Evolutionary conservation across 2,113 vertebrate species (phyloP).

Genomic region (Rhombomys opimus): DNA sequence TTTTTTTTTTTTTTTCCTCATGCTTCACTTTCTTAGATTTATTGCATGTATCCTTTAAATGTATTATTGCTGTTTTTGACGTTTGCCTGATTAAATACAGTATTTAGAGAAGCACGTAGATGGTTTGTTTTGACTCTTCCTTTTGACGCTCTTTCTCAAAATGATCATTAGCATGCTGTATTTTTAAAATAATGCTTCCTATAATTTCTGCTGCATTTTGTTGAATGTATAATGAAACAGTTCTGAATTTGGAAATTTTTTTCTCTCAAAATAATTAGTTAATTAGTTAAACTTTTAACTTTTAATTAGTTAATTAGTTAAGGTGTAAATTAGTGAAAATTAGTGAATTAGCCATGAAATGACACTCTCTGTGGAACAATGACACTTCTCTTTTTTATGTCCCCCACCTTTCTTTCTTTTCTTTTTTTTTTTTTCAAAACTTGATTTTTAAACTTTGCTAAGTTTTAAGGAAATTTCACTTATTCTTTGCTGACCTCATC

Average conservation of each 20-base stretch:
- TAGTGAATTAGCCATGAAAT: slow-evolving; percentile 20
- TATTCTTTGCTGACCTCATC: not conserved
- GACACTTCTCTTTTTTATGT: not conserved
- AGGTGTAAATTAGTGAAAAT: not conserved
- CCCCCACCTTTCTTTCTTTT: too few species aligned
- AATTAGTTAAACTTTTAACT: too few species aligned
- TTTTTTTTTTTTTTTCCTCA: not conserved
- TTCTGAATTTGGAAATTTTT: not conserved
- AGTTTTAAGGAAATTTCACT: not conserved
- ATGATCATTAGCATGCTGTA: not conserved
- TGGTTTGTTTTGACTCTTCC: not conserved
- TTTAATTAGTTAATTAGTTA: too few species aligned
- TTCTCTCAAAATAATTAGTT: too few species aligned
- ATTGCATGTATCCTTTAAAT: not conserved
- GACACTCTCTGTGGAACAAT: not conserved
- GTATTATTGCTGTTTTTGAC: not conserved
- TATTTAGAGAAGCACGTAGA: not conserved
- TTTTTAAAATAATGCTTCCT: not conserved
- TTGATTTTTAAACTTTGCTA: not conserved
- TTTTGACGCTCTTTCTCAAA: not conserved
- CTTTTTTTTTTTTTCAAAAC: not conserved
- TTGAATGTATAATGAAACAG: slow-evolving; percentile 11
- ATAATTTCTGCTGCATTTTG: not conserved
- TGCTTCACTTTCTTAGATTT: not conserved
- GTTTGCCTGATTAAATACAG: too few species aligned